Evolutionary conservation across 1,140 invertebrate species (phyloP).

Genomic region (Drosophila pseudoobscura): DNA sequence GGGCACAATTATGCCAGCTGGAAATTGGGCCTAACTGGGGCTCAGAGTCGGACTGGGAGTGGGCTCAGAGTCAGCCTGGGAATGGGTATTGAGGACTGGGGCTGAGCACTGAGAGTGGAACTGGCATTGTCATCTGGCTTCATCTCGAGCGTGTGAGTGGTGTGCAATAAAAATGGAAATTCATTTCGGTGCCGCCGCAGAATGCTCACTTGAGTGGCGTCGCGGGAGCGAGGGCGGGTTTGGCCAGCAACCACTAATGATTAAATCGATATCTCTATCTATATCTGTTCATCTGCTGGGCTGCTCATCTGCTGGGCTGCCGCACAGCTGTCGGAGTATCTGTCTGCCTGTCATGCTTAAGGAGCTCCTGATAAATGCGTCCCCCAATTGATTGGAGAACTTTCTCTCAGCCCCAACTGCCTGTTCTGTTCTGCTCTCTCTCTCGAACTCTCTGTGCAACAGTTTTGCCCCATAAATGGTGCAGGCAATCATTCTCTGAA

Average conservation of each 20-base stretch:
- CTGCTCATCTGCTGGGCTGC: conserved; percentile 32
- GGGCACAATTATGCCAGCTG: conserved; percentile 34
- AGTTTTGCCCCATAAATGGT: conserved; percentile 24
- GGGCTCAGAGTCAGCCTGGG: neutral
- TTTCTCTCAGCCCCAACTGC: neutral
- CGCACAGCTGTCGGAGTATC: conserved; percentile 52
- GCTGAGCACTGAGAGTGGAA: conserved; percentile 8
- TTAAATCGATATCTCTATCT: conserved; percentile 77
- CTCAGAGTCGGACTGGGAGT: neutral
- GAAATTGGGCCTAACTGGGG: conserved; percentile 21
- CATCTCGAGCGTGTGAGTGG: conserved; percentile 22
- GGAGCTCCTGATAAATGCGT: conserved; percentile 36
- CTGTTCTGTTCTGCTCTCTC: too few species aligned
- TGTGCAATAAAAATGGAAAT: conserved; percentile 76
- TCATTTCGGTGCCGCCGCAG: conserved; percentile 54
- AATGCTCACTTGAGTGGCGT: conserved; percentile 53
- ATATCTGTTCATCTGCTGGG: conserved; percentile 33
- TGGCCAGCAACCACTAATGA: conserved; percentile 62
- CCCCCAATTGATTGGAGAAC: conserved; percentile 33
- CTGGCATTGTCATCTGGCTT: conserved; percentile 29
- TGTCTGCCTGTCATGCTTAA: conserved; percentile 43
- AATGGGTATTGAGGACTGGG: conserved; percentile 2
- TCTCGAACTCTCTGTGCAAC: neutral
- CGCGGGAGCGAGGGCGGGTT: neutral
- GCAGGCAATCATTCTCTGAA: conserved; percentile 16